A percentile compares a stretch with the other conserved stretches of the same genome.
phyloP scores from a whole-genome alignment of 2,797 vertebrate genomes.

The Rallus crepitans region DNA sequence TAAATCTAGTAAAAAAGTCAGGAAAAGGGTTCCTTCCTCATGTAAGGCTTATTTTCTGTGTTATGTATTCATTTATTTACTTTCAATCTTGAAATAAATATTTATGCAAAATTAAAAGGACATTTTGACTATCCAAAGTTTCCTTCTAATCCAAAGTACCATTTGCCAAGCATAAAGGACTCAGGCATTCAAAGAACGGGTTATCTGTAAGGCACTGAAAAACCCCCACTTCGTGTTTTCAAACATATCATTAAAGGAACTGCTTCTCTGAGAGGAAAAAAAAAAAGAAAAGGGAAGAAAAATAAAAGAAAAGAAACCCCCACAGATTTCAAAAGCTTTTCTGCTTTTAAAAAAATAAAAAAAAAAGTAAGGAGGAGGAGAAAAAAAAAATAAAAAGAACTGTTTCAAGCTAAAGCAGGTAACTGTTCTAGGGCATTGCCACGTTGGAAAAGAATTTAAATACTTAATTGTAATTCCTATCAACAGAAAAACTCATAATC shows the following conservation, averaged over 20 bases:
- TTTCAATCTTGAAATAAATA: not conserved
- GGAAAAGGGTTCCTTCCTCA: not conserved
- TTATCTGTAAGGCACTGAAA: not conserved
- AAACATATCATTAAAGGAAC: not conserved
- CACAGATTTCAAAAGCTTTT: conserved; percentile 2
- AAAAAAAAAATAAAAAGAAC: not conserved
- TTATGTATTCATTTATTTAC: not conserved
- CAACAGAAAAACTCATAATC: conserved; percentile 26
- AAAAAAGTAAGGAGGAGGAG: not conserved
- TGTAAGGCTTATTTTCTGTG: not conserved
- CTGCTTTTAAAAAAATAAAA: not conserved
- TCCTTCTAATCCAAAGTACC: not conserved
- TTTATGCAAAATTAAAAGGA: not conserved
- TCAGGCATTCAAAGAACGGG: conserved; percentile 6
- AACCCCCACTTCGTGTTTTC: not conserved
- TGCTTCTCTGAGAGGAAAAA: not conserved
- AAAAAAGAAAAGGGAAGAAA: not conserved
- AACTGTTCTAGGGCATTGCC: not conserved
- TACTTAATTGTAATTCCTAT: conserved; percentile 39
- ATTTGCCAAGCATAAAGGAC: not conserved
- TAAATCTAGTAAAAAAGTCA: not conserved
- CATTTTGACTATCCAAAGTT: not conserved
- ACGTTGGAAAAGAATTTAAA: conserved; percentile 20
- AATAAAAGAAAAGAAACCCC: not conserved
- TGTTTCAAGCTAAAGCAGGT: conserved; percentile 8